Evolutionary conservation across 2,797 vertebrate species (phyloP).

Genomic region (Eupleurogrammus muticus): DNA sequence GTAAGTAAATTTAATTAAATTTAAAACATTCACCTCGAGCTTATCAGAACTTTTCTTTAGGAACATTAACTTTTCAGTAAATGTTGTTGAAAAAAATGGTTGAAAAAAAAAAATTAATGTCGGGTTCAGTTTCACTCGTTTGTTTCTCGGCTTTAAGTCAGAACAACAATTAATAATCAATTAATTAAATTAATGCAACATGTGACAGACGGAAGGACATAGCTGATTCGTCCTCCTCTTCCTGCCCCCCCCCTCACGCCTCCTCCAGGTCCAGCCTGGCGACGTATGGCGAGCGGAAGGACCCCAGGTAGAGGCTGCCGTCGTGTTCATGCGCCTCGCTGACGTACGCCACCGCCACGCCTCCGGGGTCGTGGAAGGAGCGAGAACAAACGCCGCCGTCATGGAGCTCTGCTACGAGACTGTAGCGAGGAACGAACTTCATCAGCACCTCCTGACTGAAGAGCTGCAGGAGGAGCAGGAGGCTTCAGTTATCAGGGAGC

Average conservation of each 20-base stretch:
- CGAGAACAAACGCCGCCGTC: constrained; percentile 90
- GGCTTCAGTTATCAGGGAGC: too few relatives aligned
- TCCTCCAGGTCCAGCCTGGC: constrained; percentile 87
- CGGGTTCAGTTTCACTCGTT: too few relatives aligned
- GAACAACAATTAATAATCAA: too few relatives aligned
- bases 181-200: too few relatives aligned
- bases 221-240: background rate
- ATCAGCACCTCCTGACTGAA: constrained; percentile 90
- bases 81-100: too few relatives aligned
- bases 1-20: too few relatives aligned
- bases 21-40: too few relatives aligned
- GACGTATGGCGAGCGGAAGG: constrained; percentile 90
- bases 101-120: too few relatives aligned
- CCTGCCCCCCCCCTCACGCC: constrained; percentile 58
- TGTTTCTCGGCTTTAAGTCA: too few relatives aligned
- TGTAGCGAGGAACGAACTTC: constrained; percentile 92
- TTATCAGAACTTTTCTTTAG: too few relatives aligned
- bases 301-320: constrained; percentile 92
- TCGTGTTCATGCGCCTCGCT: constrained; percentile 93
- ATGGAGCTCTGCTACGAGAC: constrained; percentile 91
- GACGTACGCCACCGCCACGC: constrained; percentile 85
- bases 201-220: too few relatives aligned
- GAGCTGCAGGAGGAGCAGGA: constrained; percentile 76
- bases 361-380: constrained; percentile 93
- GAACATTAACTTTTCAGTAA: too few relatives aligned